Percentiles rank a stretch among this genome's conserved stretches.
These are phyloP conservation scores for Halictus quadricinctus DNA, from an alignment of 2,888 invertebrate species.

Conservation along the genomic window DNA sequence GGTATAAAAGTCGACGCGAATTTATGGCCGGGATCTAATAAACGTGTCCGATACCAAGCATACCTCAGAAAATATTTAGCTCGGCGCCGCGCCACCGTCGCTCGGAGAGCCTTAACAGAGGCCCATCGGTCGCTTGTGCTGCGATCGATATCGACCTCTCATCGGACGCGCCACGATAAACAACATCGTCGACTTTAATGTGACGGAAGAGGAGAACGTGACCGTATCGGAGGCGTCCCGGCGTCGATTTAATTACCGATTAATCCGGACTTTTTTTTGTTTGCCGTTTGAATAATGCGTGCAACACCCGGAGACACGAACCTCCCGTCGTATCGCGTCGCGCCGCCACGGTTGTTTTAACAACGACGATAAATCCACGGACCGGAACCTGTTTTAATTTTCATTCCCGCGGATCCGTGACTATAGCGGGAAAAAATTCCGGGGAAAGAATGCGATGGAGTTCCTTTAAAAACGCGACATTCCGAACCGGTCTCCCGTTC, in stretches of 20 bases:
- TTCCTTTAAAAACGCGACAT: not conserved
- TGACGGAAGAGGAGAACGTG: not conserved
- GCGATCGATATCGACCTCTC: not conserved
- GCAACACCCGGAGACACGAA: slow-evolving; percentile 27
- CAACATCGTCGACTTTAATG: not conserved
- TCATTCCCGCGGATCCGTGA: not conserved
- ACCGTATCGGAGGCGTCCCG: slow-evolving; percentile 30
- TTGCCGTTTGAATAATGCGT: slow-evolving; percentile 56
- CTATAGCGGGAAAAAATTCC: not conserved
- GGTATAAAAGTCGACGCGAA: slow-evolving; percentile 5
- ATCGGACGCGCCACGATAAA: not conserved
- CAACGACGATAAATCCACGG: slow-evolving; percentile 65
- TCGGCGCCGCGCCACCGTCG: not conserved
- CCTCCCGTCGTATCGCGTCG: slow-evolving; percentile 9
- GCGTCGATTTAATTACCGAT: slow-evolving; percentile 69
- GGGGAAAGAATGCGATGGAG: not conserved
- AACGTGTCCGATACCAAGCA: not conserved
- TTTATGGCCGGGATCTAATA: not conserved
- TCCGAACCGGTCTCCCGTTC: not conserved
- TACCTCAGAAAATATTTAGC: slow-evolving; percentile 9
- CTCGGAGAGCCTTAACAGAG: not conserved
- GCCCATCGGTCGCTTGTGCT: not conserved
- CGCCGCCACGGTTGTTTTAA: slow-evolving; percentile 66
- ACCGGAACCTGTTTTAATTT: slow-evolving; percentile 1
- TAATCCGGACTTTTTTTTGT: slow-evolving; percentile 64